A percentile compares a stretch with the other conserved stretches of the same genome.
Conservation (phyloP, 2,113 vertebrate genomes). For the Baryphthengus martii region DNA sequence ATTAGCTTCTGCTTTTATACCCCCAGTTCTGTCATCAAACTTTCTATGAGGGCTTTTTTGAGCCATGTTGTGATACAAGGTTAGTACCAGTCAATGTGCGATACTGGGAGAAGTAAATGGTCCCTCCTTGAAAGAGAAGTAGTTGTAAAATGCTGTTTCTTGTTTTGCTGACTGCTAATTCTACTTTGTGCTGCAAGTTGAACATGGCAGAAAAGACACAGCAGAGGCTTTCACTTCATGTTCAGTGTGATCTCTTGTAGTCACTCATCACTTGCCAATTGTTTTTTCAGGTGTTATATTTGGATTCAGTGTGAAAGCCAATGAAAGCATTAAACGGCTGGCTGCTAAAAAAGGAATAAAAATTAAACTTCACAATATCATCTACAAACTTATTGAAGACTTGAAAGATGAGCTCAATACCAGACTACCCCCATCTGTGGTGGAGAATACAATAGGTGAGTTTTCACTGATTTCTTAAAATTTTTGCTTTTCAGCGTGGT, state of each 20-base stretch:
- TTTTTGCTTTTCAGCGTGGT: background rate
- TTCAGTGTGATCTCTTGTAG: background rate
- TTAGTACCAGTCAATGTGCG: background rate
- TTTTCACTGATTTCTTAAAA: background rate
- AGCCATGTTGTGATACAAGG: background rate
- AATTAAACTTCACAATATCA: slow-evolving; percentile 84
- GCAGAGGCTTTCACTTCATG: background rate
- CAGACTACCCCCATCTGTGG: slow-evolving; percentile 69
- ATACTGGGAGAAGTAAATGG: background rate
- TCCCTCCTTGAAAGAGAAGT: background rate
- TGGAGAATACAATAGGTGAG: slow-evolving; percentile 79
- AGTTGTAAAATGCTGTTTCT: background rate
- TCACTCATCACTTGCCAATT: background rate
- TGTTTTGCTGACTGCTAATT: background rate
- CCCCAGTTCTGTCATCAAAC: background rate
- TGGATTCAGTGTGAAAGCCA: slow-evolving; percentile 87
- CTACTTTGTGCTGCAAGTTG: background rate
- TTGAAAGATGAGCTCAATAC: slow-evolving; percentile 84
- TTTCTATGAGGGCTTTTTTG: background rate
- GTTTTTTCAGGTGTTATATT: slow-evolving; percentile 82
- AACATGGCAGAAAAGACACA: background rate
- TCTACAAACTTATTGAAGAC: slow-evolving; percentile 89
- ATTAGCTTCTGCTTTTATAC: background rate
- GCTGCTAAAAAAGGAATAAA: slow-evolving; percentile 81
- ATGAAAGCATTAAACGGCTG: slow-evolving; percentile 74